Evolutionary conservation across 1,140 invertebrate genomes (phyloP), one percentile per base, ranked within the genome.

Genomic region (Drosophila obscura): DNA sequence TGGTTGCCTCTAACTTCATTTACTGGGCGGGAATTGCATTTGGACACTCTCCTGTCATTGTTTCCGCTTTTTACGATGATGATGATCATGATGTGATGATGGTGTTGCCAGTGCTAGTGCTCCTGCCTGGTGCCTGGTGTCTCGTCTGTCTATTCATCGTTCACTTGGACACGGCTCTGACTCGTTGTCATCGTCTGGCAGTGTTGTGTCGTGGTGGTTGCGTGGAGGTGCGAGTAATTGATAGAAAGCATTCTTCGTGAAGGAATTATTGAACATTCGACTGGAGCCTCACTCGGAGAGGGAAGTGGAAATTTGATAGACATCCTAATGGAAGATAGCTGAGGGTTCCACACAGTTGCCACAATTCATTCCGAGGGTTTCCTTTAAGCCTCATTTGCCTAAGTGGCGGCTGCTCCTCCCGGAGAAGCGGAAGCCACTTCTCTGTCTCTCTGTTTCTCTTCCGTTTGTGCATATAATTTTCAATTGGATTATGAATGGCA

Each of bases 221-320:
- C 64, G 43, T 57, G 65, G 69, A 71, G 67, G 67, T 71, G 67
- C 67, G 67, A 71, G 64, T 71, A 71, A 71, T 71, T 71, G 67
- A 71, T 71, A 71, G 69, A 71, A 71, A 71, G 67, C 67, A 71
- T 71, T 52, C 69, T 58, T 69, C 65, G 69, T 69, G 35, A 58
- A 69, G 69, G 69, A 69, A 58, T 58, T 58, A 71, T 71, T 69
- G 67, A 69, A 66, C 64, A 58, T 50, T 69, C 67, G 69, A 52
- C 45, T 56, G 66, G 60, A 31, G 28, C 28, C 8, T 0, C 60
- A 35, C 60, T 35, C 24, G 26, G 19, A 7, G 31, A 35, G 31
- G 11, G 9, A 11, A 35, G 31, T 35, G 31, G 9, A 35, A 35
- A 35, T 35, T 11, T 35, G 31, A 4, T 35, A 35, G 35, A 5